Conservation (phyloP, 2,797 vertebrate genomes). For the Micromesistius poutassou region DNA sequence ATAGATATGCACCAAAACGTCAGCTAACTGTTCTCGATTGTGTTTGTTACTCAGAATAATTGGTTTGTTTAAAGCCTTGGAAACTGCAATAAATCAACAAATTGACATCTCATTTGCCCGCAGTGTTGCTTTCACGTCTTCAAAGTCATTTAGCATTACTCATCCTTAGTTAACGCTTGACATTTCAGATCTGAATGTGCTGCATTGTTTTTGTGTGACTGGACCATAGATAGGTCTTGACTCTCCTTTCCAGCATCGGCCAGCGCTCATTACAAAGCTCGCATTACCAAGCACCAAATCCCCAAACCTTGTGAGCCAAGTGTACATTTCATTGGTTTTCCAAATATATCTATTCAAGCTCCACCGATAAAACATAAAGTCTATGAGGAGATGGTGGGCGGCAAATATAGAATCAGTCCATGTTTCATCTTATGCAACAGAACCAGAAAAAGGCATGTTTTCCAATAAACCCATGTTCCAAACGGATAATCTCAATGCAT, state of each 20-base stretch:
- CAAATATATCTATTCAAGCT: slow-evolving; percentile 34
- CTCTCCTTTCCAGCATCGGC: slow-evolving; percentile 24
- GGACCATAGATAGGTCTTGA: slow-evolving; percentile 16
- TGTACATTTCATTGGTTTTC: slow-evolving; percentile 46
- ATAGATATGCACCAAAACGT: not conserved
- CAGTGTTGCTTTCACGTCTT: not conserved
- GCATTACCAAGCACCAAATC: slow-evolving; percentile 19
- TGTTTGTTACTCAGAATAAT: not conserved
- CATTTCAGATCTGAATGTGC: slow-evolving; percentile 13
- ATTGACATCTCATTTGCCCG: slow-evolving; percentile 11
- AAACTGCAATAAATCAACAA: slow-evolving; percentile 45
- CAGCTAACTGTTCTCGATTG: not conserved
- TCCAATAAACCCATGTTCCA: not conserved
- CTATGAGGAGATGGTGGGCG: slow-evolving; percentile 13
- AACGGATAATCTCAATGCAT: not conserved
- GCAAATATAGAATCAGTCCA: slow-evolving; percentile 18
- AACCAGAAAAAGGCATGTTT: not conserved
- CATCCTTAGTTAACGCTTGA: not conserved
- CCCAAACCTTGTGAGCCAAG: slow-evolving; percentile 14
- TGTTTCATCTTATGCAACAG: slow-evolving; percentile 11
- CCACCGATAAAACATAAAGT: slow-evolving; percentile 22
- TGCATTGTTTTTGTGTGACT: slow-evolving; percentile 15
- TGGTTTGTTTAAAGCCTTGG: not conserved
- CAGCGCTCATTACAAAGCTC: slow-evolving; percentile 26
- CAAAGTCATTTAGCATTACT: not conserved